Evolutionary conservation across 2,797 vertebrate species (phyloP), one percentile per base, ranked within the genome.

Genomic region (Pipistrellus pygmaeus): DNA sequence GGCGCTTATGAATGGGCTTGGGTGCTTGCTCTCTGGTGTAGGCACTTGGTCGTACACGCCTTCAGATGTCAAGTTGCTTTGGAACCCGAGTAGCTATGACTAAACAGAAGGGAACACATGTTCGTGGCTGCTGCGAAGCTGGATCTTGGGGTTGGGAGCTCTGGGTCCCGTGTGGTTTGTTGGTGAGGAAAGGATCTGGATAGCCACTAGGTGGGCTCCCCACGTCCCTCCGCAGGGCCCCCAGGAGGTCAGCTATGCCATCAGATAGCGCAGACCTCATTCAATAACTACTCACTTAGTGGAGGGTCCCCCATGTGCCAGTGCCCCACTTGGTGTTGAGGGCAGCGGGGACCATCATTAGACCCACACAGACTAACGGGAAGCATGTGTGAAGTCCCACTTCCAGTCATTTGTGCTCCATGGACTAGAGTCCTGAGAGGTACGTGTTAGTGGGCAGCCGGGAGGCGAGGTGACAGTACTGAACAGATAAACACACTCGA

Each of bases 181-280:
- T 0, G 5, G 60, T 0, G 14, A 41, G 25, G 32, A 57, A 23
- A 27, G 38, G 41, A 23, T 14, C 53, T 20, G 82, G 25, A 6
- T 60, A 10, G 6, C 38, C 21, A 6, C 3, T 3, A 46, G 0
- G 0, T 3, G 32, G 55, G 18, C 44, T n/a, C 23, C n/a, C 51
- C 11, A 2, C 5, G 62, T 1, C 44, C 55, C 57, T 72, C 3
- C 0, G 2, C n/a, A 27, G 0, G 6, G 4, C 20, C 32, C 6
- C 55, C n/a, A 4, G 38, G 66, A 27, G 41, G 51, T 8, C 35
- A 32, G n/a, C 0, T 11, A 17, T 5, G 17, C 17, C 1, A 1
- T 13, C 17, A 3, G 25, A 66, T 8, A 9, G 46, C 17, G 7
- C 14, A 48, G 53, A 11, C 23, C 25, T 51, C 30, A 1, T 48